These are phyloP conservation scores for Drosophila neotestacea DNA, from an alignment of 2,888 invertebrate genomes.

Conservation along the genomic window DNA sequence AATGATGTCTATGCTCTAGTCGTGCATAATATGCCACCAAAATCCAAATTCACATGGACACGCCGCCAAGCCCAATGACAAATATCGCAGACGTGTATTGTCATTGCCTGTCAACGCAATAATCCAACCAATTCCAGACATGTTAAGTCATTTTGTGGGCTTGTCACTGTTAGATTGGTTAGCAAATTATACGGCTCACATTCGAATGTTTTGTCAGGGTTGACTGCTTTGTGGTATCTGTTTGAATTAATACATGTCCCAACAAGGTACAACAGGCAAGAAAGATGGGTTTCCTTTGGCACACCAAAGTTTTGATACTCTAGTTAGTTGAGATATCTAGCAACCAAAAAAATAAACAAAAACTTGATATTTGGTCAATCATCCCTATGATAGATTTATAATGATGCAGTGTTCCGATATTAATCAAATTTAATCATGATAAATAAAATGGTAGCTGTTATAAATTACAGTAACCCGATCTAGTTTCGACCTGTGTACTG, in stretches of 20 bases:
- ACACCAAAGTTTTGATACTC: too few species aligned
- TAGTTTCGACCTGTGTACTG: too few species aligned
- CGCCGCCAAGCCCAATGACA: slow-evolving; percentile 10
- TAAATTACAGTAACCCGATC: too few species aligned
- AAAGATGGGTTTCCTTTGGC: too few species aligned
- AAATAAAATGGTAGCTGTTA: too few species aligned
- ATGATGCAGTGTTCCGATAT: too few species aligned
- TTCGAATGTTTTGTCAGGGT: slow-evolving; percentile 52
- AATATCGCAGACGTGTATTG: slow-evolving; percentile 27
- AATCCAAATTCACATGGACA: slow-evolving; percentile 29
- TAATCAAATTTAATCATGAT: too few species aligned
- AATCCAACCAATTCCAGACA: slow-evolving; percentile 70
- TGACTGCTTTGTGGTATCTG: slow-evolving; percentile 47
- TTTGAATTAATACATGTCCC: slow-evolving; percentile 68
- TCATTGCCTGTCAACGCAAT: slow-evolving; percentile 64
- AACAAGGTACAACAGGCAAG: slow-evolving; percentile 29
- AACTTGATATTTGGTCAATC: too few species aligned
- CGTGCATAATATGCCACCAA: slow-evolving; percentile 44
- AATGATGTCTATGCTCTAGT: slow-evolving; percentile 68
- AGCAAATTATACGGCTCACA: slow-evolving; percentile 63
- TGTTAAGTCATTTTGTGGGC: slow-evolving; percentile 73
- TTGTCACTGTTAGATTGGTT: slow-evolving; percentile 26
- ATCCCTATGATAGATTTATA: too few species aligned
- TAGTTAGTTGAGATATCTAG: too few species aligned
- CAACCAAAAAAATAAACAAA: too few species aligned